A percentile compares a stretch with the other conserved stretches of the same genome.
phyloP scores from a whole-genome alignment of 1,140 invertebrate genomes.

The Chironomus striatipennis region DNA sequence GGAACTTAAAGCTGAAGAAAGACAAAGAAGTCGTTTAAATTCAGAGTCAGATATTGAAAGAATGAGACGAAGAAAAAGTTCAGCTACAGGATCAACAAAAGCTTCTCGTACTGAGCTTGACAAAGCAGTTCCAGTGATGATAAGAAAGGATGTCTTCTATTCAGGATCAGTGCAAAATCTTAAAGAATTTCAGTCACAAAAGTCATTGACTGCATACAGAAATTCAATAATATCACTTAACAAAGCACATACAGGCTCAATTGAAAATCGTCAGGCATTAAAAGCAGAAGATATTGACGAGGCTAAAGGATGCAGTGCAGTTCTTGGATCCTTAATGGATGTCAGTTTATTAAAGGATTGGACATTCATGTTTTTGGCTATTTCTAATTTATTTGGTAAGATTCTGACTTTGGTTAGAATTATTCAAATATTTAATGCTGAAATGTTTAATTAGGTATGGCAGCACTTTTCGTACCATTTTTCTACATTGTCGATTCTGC shows the following conservation, averaged over 20 bases:
- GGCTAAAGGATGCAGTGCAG: conserved; percentile 60
- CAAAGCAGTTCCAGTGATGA: conserved; percentile 77
- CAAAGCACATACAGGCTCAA: conserved; percentile 40
- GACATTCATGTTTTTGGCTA: conserved; percentile 83
- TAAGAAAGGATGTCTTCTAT: conserved; percentile 97
- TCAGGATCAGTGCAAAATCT: conserved; percentile 87
- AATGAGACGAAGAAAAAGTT: conserved; percentile 28
- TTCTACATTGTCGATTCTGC: conserved; percentile 86
- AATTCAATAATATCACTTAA: conserved; percentile 71
- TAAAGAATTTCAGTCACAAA: conserved; percentile 86
- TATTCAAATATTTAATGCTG: neutral
- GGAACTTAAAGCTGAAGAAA: conserved; percentile 27
- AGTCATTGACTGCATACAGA: conserved; percentile 78
- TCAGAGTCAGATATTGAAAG: conserved; percentile 53
- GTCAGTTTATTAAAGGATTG: conserved; percentile 81
- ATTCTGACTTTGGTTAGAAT: conserved; percentile 90
- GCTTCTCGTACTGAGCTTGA: conserved; percentile 31
- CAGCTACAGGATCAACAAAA: neutral
- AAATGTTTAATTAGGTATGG: conserved; percentile 43
- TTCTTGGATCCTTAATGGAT: conserved; percentile 88
- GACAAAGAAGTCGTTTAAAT: conserved; percentile 44
- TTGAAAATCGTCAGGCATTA: conserved; percentile 28
- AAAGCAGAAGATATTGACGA: conserved; percentile 41
- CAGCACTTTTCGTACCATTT: conserved; percentile 92
- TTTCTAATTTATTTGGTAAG: conserved; percentile 87